These are phyloP conservation scores for Ceuthmochares aereus DNA, from an alignment of 2,113 vertebrate species.

Conservation along the genomic window DNA sequence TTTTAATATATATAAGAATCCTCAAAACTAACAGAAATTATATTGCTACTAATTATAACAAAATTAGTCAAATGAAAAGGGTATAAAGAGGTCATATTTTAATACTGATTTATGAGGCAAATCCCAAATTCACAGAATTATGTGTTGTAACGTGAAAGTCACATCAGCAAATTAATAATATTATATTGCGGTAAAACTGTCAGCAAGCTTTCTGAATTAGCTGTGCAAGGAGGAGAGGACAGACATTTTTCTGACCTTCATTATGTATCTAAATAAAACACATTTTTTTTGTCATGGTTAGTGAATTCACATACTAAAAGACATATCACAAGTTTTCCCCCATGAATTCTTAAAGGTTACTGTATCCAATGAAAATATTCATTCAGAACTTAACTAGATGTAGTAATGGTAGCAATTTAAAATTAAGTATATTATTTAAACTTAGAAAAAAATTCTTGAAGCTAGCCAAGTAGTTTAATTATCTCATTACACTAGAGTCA, in stretches of 20 bases:
- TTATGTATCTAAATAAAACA: constrained; percentile 29
- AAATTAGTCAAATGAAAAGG: background rate
- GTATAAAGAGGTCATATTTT: background rate
- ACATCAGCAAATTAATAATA: background rate
- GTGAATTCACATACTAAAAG: background rate
- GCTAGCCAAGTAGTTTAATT: background rate
- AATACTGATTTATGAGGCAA: background rate
- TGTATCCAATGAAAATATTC: background rate
- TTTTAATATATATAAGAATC: background rate
- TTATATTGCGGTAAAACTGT: background rate
- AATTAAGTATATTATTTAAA: background rate
- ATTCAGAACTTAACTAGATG: constrained; percentile 23
- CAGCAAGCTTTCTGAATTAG: background rate
- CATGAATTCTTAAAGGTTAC: constrained; percentile 17
- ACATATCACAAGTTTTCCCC: background rate
- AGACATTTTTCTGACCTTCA: background rate
- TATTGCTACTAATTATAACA: background rate
- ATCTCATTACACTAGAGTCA: background rate
- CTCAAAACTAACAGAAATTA: background rate
- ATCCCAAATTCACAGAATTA: background rate
- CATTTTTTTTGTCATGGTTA: background rate
- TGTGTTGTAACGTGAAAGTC: background rate
- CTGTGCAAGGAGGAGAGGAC: background rate
- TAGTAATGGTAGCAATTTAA: background rate
- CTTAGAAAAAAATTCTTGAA: background rate